A percentile compares a stretch with the other conserved stretches of the same genome.
phyloP scores from a whole-genome alignment of 2,888 invertebrate genomes.

The Kryphioiulus occultus region DNA sequence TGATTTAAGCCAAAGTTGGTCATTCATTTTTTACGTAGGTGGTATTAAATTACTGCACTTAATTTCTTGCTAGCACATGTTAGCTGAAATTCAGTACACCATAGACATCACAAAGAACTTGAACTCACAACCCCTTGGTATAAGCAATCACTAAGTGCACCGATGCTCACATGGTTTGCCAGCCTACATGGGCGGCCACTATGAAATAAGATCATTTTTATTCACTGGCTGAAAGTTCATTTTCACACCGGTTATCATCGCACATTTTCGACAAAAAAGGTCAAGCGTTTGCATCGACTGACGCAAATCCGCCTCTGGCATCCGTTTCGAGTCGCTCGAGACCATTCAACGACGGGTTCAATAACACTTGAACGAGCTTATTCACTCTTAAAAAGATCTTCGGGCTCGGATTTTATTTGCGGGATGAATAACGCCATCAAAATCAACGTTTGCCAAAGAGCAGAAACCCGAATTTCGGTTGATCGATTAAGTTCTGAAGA shows the following conservation, averaged over 20 bases:
- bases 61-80: too few relatives aligned
- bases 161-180: neutral
- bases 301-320: neutral
- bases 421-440: neutral
- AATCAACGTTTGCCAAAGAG: neutral
- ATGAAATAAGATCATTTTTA: neutral
- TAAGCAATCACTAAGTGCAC: neutral
- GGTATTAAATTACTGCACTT: too few relatives aligned
- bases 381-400: neutral
- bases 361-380: constrained; percentile 12
- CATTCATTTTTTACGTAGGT: too few relatives aligned
- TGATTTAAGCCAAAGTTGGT: too few relatives aligned
- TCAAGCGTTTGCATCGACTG: neutral
- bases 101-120: neutral
- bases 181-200: neutral
- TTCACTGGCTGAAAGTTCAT: neutral
- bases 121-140: neutral
- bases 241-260: neutral
- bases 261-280: neutral
- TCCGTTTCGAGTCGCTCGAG: neutral
- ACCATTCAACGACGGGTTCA: neutral
- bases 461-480: neutral
- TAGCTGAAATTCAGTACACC: too few relatives aligned
- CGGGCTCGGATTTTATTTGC: neutral
- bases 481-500: neutral